phyloP scores from a whole-genome alignment of 37 sponge, comb jelly and placozoan species.

The Chondrosia reniformis region DNA sequence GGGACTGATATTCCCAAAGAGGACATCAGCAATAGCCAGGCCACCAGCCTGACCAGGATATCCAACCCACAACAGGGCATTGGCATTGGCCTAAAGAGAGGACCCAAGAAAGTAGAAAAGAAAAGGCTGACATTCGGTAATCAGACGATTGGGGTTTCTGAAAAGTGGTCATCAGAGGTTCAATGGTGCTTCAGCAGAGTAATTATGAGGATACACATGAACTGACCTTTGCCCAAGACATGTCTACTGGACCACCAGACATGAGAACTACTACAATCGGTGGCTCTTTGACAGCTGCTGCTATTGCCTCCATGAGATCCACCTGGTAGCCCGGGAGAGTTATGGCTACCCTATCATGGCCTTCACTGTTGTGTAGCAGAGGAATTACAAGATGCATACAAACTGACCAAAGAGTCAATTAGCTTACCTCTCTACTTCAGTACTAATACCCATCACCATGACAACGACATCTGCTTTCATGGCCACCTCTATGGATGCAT shows the following conservation, averaged over 20 bases:
- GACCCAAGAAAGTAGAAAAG: not conserved
- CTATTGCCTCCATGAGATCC: conserved; percentile 38
- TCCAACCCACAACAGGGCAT: conserved; percentile 71
- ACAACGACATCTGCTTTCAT: conserved; percentile 56
- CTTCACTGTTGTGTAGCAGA: conserved; percentile 46
- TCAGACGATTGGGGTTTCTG: no score
- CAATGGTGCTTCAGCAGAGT: no score
- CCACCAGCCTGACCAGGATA: conserved; percentile 86
- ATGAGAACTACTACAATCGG: conserved; percentile 66
- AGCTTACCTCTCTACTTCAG: conserved; percentile 39
- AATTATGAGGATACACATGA: conserved; percentile 19
- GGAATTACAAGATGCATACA: not conserved
- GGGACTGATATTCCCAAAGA: conserved; percentile 65
- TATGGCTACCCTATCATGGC: conserved; percentile 59
- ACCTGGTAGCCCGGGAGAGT: conserved; percentile 65
- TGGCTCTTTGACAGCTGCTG: not conserved
- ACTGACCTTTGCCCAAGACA: conserved; percentile 55
- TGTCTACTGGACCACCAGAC: conserved; percentile 81
- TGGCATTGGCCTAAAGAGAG: conserved; percentile 40
- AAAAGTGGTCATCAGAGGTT: no score
- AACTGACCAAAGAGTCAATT: not conserved
- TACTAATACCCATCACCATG: conserved; percentile 56
- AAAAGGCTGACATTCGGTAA: not conserved
- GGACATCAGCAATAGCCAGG: conserved; percentile 69
- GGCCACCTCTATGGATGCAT: conserved; percentile 48